These are phyloP conservation scores for Neotoxoptera formosana DNA, from an alignment of 1,140 invertebrate genomes.

Conservation along the genomic window DNA sequence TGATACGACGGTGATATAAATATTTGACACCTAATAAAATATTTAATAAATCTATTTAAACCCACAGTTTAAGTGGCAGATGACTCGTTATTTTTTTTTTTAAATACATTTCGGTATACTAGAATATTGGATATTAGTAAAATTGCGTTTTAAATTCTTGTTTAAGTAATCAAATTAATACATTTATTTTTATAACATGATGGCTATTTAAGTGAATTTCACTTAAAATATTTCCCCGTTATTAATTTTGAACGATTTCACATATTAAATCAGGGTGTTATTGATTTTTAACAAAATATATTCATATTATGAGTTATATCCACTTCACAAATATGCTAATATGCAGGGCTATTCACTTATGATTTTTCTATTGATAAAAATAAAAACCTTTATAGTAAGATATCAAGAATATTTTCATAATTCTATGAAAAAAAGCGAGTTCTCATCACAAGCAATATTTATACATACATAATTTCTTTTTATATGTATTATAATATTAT, in stretches of 20 bases:
- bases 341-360: background rate
- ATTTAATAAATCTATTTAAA: background rate
- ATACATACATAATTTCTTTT: background rate
- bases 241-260: background rate
- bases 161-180: background rate
- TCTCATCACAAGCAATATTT: background rate
- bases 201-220: background rate
- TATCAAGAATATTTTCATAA: background rate
- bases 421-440: background rate
- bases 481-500: background rate
- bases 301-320: background rate
- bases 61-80: background rate
- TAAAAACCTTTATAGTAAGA: background rate
- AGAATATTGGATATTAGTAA: background rate
- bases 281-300: background rate
- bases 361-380: background rate
- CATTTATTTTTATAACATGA: background rate
- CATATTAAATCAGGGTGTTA: background rate
- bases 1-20: background rate
- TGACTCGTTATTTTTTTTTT: background rate
- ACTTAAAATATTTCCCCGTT: background rate
- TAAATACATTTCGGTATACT: background rate
- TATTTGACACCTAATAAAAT: constrained; percentile 16
- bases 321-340: background rate
- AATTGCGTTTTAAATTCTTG: background rate